phyloP scores from a whole-genome alignment of 2,888 invertebrate genomes.

The Sialis lutaria region DNA sequence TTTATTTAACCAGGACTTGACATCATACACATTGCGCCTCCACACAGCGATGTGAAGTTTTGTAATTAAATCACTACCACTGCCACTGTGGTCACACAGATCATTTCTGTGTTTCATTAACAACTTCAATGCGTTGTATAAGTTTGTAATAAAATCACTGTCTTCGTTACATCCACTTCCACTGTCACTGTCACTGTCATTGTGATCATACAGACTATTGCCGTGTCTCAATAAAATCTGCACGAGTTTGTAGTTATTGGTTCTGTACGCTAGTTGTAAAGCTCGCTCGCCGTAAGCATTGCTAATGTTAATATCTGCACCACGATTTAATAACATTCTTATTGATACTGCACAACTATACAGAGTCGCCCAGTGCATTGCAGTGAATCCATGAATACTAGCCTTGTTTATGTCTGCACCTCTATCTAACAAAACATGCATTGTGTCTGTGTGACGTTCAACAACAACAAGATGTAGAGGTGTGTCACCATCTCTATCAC shows the following conservation, averaged over 20 bases:
- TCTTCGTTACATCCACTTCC: too few relatives aligned
- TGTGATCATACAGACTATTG: neutral
- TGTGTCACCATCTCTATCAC: neutral
- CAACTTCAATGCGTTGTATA: too few relatives aligned
- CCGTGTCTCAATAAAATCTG: neutral
- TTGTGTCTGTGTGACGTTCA: neutral
- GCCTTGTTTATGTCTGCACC: neutral
- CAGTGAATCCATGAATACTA: neutral
- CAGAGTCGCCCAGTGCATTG: neutral
- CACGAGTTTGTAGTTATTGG: neutral
- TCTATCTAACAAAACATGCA: neutral
- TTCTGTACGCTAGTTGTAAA: neutral
- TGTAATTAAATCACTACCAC: too few relatives aligned
- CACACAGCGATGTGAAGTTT: too few relatives aligned
- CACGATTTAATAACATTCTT: neutral
- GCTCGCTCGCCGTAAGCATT: neutral
- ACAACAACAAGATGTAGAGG: neutral
- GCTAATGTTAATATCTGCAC: neutral
- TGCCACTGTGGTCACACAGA: too few relatives aligned
- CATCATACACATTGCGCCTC: too few relatives aligned
- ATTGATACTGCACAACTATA: neutral
- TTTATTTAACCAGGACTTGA: too few relatives aligned
- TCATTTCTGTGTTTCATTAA: too few relatives aligned
- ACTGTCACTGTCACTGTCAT: neutral
- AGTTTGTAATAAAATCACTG: too few relatives aligned